Conservation (phyloP, 2,888 invertebrate species). For the Acronicta psi region DNA sequence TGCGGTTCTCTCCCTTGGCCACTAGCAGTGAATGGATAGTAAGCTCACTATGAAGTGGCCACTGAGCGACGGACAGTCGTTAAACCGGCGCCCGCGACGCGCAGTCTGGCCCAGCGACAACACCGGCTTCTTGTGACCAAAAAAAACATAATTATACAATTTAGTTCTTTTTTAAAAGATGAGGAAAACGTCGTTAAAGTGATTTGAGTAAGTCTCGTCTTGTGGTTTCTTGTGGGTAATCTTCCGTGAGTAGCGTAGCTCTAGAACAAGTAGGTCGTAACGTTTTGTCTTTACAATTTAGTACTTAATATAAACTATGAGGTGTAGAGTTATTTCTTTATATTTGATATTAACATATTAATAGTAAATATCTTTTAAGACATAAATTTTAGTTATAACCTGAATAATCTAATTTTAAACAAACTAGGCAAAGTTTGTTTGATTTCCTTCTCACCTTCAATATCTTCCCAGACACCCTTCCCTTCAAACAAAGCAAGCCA, state of each 20-base stretch:
- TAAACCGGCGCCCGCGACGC: constrained; percentile 48
- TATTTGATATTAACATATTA: no score
- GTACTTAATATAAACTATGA: no score
- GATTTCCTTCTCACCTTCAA: no score
- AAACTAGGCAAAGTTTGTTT: no score
- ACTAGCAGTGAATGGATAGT: constrained; percentile 36
- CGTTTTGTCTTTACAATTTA: constrained; percentile 8
- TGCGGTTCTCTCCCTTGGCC: constrained; percentile 8
- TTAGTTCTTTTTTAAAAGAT: constrained; percentile 3
- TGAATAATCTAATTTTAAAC: not conserved
- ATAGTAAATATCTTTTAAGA: no score
- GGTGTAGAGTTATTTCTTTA: no score
- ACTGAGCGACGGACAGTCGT: constrained; percentile 25
- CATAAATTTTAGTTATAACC: no score
- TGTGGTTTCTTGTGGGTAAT: constrained; percentile 6
- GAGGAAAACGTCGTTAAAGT: constrained; percentile 3
- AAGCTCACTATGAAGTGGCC: constrained; percentile 11
- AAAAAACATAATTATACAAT: constrained; percentile 22
- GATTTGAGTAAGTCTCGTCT: not conserved
- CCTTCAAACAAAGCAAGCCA: constrained; percentile 9
- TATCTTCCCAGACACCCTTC: not conserved
- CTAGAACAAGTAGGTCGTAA: constrained; percentile 6
- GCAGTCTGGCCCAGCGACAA: constrained; percentile 42
- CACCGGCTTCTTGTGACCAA: constrained; percentile 22
- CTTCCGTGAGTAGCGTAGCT: constrained; percentile 10